phyloP scores from a whole-genome alignment of 2,113 vertebrate genomes.

The Emydocephalus ijimae region DNA sequence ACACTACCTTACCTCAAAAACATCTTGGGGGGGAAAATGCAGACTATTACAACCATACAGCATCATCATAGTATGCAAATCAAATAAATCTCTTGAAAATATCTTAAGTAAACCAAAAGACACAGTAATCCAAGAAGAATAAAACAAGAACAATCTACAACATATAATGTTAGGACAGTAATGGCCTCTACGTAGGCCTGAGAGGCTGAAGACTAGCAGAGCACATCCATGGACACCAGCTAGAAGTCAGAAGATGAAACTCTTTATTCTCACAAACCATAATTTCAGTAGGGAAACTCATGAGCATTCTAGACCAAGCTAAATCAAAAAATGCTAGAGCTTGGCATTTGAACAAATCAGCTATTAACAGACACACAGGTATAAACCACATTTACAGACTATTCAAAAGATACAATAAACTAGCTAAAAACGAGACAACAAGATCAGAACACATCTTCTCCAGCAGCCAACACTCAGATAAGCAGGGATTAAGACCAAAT shows the following conservation, averaged over 20 bases:
- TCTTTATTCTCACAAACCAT: background rate
- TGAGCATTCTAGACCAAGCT: background rate
- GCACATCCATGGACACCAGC: background rate
- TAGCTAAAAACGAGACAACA: background rate
- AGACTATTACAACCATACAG: background rate
- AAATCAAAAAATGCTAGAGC: background rate
- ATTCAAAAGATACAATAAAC: background rate
- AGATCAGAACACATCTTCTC: background rate
- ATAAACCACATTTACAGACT: background rate
- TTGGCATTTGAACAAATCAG: background rate
- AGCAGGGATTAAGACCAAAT: background rate
- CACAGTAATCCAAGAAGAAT: background rate
- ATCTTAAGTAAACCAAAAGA: background rate
- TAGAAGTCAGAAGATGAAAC: background rate
- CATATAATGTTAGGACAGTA: background rate
- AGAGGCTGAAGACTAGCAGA: background rate
- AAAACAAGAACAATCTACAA: background rate
- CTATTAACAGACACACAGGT: background rate
- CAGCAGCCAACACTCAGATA: background rate
- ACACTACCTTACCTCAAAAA: background rate
- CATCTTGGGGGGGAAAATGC: background rate
- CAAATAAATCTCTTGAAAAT: background rate
- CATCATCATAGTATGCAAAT: background rate
- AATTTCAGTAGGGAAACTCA: background rate
- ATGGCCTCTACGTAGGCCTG: background rate